Evolutionary conservation across 2,113 vertebrate genomes (phyloP).

Genomic region (Chionis minor): DNA sequence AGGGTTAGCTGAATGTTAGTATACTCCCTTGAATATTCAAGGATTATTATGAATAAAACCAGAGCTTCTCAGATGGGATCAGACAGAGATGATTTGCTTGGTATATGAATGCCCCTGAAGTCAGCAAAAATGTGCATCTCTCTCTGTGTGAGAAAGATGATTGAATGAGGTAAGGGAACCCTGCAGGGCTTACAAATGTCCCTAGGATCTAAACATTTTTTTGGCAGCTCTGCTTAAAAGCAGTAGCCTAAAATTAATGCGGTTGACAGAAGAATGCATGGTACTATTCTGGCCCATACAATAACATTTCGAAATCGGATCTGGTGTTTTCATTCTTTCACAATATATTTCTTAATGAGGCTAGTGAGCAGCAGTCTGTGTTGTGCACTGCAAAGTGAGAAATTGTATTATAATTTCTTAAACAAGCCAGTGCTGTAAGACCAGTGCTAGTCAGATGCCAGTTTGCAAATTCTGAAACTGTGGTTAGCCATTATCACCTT

Average conservation of each 20-base stretch:
- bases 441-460: not conserved
- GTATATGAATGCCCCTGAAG: conserved; percentile 38
- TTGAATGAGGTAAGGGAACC: conserved; percentile 64
- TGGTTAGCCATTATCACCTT: not conserved
- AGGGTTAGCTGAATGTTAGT: conserved; percentile 7
- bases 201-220: conserved; percentile 27
- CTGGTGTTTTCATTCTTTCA: conserved; percentile 34
- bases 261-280: not conserved
- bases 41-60: conserved; percentile 46
- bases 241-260: conserved; percentile 42
- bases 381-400: not conserved
- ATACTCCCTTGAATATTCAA: conserved; percentile 24
- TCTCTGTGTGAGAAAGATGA: conserved; percentile 49
- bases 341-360: conserved; percentile 1
- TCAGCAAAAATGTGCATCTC: conserved; percentile 63
- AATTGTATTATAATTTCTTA: not conserved
- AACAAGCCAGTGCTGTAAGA: not conserved
- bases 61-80: conserved; percentile 40
- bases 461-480: not conserved
- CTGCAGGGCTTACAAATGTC: conserved; percentile 51
- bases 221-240: conserved; percentile 52
- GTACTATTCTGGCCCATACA: not conserved
- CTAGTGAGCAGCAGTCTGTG: not conserved
- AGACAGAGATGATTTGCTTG: conserved; percentile 51
- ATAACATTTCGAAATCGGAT: not conserved